phyloP scores from a whole-genome alignment of 2,888 invertebrate genomes.

The Plebejus melissa region DNA sequence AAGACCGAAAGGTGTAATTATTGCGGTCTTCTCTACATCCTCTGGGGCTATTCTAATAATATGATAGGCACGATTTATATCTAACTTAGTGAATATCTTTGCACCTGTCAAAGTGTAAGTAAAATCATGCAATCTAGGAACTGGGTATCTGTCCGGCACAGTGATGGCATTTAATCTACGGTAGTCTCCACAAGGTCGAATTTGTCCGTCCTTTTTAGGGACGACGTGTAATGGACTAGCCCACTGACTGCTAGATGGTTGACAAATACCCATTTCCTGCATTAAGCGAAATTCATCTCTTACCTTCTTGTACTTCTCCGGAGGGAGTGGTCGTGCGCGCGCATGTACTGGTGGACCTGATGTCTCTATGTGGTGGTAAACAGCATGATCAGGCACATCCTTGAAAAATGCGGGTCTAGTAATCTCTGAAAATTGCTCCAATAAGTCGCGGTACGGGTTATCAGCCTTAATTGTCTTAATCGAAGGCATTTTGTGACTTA shows the following conservation, averaged over 20 bases:
- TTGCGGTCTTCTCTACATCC: no score
- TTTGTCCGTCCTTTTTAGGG: constrained; percentile 23
- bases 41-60: no score
- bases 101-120: constrained; percentile 32
- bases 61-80: no score
- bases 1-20: no score
- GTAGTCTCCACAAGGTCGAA: constrained; percentile 50
- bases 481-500: not conserved
- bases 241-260: not conserved
- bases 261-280: constrained; percentile 11
- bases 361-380: constrained; percentile 9
- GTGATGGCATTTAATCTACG: constrained; percentile 46
- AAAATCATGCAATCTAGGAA: constrained; percentile 33
- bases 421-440: no score
- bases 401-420: not conserved
- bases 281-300: constrained; percentile 7
- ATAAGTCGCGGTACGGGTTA: not conserved
- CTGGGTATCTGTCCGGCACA: constrained; percentile 40
- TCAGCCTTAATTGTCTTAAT: not conserved
- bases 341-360: constrained; percentile 3
- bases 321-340: not conserved
- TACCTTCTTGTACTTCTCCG: not conserved
- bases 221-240: constrained; percentile 20
- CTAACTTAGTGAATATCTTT: constrained; percentile 24
- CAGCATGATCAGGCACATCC: not conserved